Base-by-base conservation (phyloP, 2,797 vertebrate genomes). In the Acomys russatus region DNA sequence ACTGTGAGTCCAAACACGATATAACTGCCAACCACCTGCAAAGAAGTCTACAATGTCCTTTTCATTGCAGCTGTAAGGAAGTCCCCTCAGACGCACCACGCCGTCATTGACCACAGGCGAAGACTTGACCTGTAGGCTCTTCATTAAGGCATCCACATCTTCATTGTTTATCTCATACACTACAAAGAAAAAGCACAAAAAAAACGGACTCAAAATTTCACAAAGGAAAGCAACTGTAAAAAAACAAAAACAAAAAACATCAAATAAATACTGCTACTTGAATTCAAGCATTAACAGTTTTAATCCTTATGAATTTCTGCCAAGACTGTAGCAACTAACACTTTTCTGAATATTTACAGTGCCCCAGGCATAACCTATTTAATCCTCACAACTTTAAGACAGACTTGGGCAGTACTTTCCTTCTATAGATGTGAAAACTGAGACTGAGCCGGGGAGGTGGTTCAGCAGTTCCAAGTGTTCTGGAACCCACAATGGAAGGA, bases 131-230 rank as follows among this genome's bases (percentile, higher is more conserved):
- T 97, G 98, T 83, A 99, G 96, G 5, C 6, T 98, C 78, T 97
- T 99, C 97, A 99, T 97, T 87, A 99, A 97, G 71, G 91, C 84
- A 71, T 99, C 99, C 2, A 99, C 99, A 0, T 99, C 99, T 0
- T 96, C 98, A 78, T 99, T 98, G 0, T 99, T 99, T 64, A 99
- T 99, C 96, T 99, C 99, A 89, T 97, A 99, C 7, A 99, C 99
- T 99, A 97, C 74, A 96, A 93, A 79, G 66, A 83, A 89, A 0
- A 44, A 0, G 2, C 14, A 84, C 18, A 90, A 85, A 78, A 68
- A 83, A 78, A 68, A 79, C 22, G 23, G 6, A 73, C 1, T 8
- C 0, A 49, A 17, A 78, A 63, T 61, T 84, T 63, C 80, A 68
- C 33, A 66, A 95, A 96, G 23, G 23, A 85, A 78, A 20, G 9